Percentiles rank a stretch among this genome's conserved stretches.
Conservation (phyloP, 2,888 invertebrate species). For the Corythucha ciliata region DNA sequence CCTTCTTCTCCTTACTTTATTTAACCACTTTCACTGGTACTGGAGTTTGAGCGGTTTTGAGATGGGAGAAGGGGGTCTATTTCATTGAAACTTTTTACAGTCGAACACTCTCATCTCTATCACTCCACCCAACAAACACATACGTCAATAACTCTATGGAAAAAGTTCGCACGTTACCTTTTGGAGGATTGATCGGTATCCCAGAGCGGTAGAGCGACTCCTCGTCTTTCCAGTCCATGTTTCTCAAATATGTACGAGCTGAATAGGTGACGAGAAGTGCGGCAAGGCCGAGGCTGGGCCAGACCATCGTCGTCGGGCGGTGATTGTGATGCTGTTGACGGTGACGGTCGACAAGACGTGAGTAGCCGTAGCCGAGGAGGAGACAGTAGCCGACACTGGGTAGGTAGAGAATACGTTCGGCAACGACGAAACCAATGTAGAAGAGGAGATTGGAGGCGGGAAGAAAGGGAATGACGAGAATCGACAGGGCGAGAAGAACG, state of each 20-base stretch:
- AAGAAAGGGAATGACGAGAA: constrained; percentile 83
- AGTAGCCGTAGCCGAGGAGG: constrained; percentile 66
- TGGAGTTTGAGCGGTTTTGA: no score
- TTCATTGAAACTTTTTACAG: no score
- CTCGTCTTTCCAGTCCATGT: constrained; percentile 86
- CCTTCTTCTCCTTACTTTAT: no score
- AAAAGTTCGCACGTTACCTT: no score
- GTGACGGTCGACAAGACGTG: constrained; percentile 37
- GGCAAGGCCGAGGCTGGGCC: constrained; percentile 43
- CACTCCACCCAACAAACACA: no score
- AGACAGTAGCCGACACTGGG: constrained; percentile 94
- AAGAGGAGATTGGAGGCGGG: constrained; percentile 94
- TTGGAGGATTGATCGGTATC: constrained; percentile 88
- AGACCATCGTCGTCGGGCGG: constrained; percentile 32
- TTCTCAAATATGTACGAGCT: constrained; percentile 68
- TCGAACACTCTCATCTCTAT: no score
- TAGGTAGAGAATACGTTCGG: constrained; percentile 89
- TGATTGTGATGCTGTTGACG: constrained; percentile 31
- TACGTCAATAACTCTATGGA: no score
- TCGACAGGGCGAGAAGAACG: constrained; percentile 51
- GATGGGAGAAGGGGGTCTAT: no score
- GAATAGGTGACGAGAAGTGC: constrained; percentile 58
- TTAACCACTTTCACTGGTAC: no score
- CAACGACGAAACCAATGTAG: constrained; percentile 97
- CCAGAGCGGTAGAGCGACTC: constrained; percentile 88